Evolutionary conservation across 30 jellyfish, hydroid and myxozoan species (phyloP).

Genomic region (Haliclystus octoradiatus): DNA sequence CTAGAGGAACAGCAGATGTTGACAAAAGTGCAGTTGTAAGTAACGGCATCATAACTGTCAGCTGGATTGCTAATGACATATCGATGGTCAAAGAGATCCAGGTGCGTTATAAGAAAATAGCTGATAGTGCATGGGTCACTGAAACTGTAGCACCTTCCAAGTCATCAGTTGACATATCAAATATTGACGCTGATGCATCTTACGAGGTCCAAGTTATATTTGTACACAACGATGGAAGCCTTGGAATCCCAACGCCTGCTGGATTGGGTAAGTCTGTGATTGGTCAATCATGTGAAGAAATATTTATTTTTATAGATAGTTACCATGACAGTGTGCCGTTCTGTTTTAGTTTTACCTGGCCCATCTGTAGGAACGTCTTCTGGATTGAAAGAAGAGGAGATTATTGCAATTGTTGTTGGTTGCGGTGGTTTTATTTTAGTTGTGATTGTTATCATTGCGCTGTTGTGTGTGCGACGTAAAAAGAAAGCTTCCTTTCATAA

Average conservation of each 20-base stretch:
- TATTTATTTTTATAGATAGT: neutral
- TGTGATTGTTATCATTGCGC: constrained; percentile 20
- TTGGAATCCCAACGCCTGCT: constrained; percentile 74
- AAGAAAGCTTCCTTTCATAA: neutral
- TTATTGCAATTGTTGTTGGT: constrained; percentile 84
- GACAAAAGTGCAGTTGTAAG: constrained; percentile 1
- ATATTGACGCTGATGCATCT: constrained; percentile 26
- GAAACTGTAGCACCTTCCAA: neutral
- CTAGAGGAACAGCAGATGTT: constrained; percentile 6
- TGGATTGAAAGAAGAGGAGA: constrained; percentile 54
- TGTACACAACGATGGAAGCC: constrained; percentile 38
- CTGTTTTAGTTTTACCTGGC: constrained; percentile 41
- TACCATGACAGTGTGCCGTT: neutral
- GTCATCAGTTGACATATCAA: constrained; percentile 7
- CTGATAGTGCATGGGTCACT: neutral
- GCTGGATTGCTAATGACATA: constrained; percentile 5
- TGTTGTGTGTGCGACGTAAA: constrained; percentile 8
- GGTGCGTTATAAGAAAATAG: neutral
- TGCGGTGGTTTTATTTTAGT: constrained; percentile 75
- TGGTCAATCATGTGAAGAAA: neutral
- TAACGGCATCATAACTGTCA: neutral
- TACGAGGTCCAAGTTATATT: constrained; percentile 66
- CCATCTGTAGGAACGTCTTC: constrained; percentile 22
- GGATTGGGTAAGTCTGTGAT: constrained; percentile 33
- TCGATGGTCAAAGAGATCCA: neutral